These are phyloP conservation scores for Meda fulgida DNA, from an alignment of 2,797 vertebrate genomes.

Conservation along the genomic window DNA sequence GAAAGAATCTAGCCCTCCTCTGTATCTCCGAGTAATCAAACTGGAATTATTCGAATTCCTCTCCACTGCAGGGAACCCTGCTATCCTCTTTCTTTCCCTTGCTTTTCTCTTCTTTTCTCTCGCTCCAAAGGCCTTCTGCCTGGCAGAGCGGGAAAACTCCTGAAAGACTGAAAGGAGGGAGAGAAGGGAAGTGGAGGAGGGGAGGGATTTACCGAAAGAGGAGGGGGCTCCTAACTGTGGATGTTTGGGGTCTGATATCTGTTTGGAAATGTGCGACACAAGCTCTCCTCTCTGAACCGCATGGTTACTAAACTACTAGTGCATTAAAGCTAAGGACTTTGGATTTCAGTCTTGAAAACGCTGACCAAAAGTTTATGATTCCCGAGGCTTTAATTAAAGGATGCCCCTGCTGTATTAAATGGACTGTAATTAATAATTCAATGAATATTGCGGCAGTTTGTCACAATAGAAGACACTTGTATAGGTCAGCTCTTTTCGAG, in stretches of 20 bases:
- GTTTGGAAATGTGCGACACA: slow-evolving; percentile 19
- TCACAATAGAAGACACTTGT: background rate
- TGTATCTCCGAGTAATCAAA: slow-evolving; percentile 3
- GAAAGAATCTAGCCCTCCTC: background rate
- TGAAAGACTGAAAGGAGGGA: slow-evolving; percentile 48
- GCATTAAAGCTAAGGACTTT: slow-evolving; percentile 23
- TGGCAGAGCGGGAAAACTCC: slow-evolving; percentile 76
- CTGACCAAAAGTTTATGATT: slow-evolving; percentile 18
- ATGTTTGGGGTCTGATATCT: slow-evolving; percentile 50
- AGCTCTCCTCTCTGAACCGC: background rate
- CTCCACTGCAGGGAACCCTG: slow-evolving; percentile 15
- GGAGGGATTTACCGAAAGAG: slow-evolving; percentile 43
- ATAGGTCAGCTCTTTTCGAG: slow-evolving; percentile 15
- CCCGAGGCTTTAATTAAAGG: slow-evolving; percentile 55
- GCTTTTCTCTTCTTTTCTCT: slow-evolving; percentile 33
- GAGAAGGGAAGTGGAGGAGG: slow-evolving; percentile 52
- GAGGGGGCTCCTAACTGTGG: slow-evolving; percentile 23
- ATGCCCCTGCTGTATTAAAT: slow-evolving; percentile 28
- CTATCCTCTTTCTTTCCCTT: slow-evolving; percentile 22
- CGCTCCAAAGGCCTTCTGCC: slow-evolving; percentile 56
- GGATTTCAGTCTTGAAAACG: slow-evolving; percentile 8
- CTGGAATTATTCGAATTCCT: slow-evolving; percentile 20
- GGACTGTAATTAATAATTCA: slow-evolving; percentile 39
- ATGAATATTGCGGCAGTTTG: slow-evolving; percentile 26
- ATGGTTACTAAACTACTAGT: slow-evolving; percentile 9